Evolutionary conservation across 2,888 invertebrate species (phyloP), one percentile per base, ranked within the genome.

Genomic region (Spicauda simplicius): DNA sequence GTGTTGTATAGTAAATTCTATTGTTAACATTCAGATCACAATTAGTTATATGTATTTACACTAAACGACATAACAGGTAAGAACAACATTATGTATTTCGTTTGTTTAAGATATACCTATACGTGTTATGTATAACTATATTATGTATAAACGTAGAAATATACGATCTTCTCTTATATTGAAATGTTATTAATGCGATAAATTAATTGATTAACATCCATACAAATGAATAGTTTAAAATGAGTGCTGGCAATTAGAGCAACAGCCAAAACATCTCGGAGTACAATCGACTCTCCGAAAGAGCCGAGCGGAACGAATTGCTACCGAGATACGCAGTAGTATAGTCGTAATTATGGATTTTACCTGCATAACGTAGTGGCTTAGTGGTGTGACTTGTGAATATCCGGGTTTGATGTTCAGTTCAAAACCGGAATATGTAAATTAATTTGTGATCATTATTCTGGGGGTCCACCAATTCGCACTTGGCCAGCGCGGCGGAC

Each of bases 161-260:
- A n/a, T n/a, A n/a, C n/a, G n/a, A n/a, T n/a, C n/a, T n/a, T n/a
- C n/a, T n/a, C n/a, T n/a, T n/a, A n/a, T n/a, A n/a, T n/a, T n/a
- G n/a, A n/a, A n/a, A n/a, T n/a, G n/a, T 25, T 25, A 25, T 25
- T 25, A 25, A 25, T 25, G 5, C 5, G 2, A 25, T 25, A 25
- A 25, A 25, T 25, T 25, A 25, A 25, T 25, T 25, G 25, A 25
- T 48, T 48, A 48, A 59, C 48, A 45, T 48, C 59, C 45, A 18
- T 19, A n/a, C 16, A 25, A 45, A 45, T 45, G 45, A 25, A 19
- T 33, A 33, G 33, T 10, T 48, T 11, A 59, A 25, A 48, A 59
- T 59, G 48, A 48, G 59, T 59, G 48, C 48, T 48, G 25, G 25
- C 59, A 59, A 59, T 59, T 59, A 59, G 59, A 59, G 20, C 48